Evolutionary conservation across 2,888 invertebrate genomes (phyloP).

Genomic region (Ormia ochracea): DNA sequence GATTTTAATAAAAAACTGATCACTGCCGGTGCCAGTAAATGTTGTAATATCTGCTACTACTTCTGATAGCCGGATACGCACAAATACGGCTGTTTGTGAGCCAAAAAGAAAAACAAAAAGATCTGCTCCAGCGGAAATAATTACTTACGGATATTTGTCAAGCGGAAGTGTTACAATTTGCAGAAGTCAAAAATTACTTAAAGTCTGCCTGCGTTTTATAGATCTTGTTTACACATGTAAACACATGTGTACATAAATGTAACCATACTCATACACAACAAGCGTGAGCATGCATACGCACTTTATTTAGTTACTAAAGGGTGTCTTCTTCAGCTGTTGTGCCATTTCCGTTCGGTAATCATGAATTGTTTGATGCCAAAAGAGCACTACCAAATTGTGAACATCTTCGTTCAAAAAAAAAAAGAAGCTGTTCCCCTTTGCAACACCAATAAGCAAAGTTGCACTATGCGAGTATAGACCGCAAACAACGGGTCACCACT

Average conservation of each 20-base stretch:
- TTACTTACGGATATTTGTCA: constrained; percentile 57
- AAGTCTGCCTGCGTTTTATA: neutral
- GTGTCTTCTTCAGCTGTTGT: too few species aligned
- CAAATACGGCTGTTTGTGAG: too few species aligned
- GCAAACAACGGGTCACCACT: too few species aligned
- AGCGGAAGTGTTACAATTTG: constrained; percentile 56
- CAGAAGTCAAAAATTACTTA: constrained; percentile 52
- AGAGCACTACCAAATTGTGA: too few species aligned
- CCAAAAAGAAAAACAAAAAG: neutral
- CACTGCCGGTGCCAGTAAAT: too few species aligned
- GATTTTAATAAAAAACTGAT: too few species aligned
- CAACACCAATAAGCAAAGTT: too few species aligned
- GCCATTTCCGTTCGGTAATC: too few species aligned
- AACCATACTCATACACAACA: neutral
- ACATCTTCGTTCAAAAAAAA: too few species aligned
- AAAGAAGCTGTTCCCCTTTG: too few species aligned
- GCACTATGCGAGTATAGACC: too few species aligned
- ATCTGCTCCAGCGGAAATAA: constrained; percentile 55
- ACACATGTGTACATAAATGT: neutral
- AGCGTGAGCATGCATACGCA: neutral
- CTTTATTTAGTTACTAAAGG: constrained; percentile 31
- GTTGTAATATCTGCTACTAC: neutral
- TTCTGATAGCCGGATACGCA: neutral
- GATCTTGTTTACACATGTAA: neutral
- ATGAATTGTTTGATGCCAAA: too few species aligned